Percentiles rank a stretch among this genome's conserved stretches.
Conservation (phyloP, 2,888 invertebrate genomes). For the Drosophila peninsularis region DNA sequence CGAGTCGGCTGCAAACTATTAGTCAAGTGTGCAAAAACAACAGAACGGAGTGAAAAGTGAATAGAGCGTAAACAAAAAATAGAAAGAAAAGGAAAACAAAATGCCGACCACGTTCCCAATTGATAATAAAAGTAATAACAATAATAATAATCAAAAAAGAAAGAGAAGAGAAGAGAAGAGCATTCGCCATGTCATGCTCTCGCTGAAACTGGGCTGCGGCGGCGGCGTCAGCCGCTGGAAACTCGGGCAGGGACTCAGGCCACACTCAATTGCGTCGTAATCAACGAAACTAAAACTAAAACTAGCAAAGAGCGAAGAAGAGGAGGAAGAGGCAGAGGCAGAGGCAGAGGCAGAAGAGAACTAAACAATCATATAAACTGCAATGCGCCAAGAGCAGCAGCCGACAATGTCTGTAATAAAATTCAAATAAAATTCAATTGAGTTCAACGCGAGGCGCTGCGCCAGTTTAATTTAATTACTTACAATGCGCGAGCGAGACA, state of each 20-base stretch:
- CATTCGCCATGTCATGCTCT: conserved; percentile 46
- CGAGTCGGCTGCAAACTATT: conserved; percentile 65
- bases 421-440: conserved; percentile 79
- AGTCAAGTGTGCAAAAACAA: conserved; percentile 70
- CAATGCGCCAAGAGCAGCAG: conserved; percentile 48
- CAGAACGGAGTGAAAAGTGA: conserved; percentile 24
- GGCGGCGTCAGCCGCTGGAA: background rate
- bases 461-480: conserved; percentile 78
- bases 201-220: conserved; percentile 10
- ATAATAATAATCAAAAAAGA: conserved; percentile 66
- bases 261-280: conserved; percentile 70
- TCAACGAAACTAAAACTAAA: conserved; percentile 45
- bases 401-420: conserved; percentile 67
- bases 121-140: conserved; percentile 81
- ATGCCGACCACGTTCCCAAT: conserved; percentile 82
- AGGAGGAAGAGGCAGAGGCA: background rate
- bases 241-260: conserved; percentile 19
- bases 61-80: conserved; percentile 27
- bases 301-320: conserved; percentile 7
- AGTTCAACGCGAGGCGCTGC: conserved; percentile 69
- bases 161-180: conserved; percentile 27
- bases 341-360: background rate
- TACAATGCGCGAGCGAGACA: conserved; percentile 34
- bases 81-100: conserved; percentile 32
- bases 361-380: conserved; percentile 35